Base-by-base conservation (phyloP, 2,797 vertebrate species). In the Muscicapa striata region DNA sequence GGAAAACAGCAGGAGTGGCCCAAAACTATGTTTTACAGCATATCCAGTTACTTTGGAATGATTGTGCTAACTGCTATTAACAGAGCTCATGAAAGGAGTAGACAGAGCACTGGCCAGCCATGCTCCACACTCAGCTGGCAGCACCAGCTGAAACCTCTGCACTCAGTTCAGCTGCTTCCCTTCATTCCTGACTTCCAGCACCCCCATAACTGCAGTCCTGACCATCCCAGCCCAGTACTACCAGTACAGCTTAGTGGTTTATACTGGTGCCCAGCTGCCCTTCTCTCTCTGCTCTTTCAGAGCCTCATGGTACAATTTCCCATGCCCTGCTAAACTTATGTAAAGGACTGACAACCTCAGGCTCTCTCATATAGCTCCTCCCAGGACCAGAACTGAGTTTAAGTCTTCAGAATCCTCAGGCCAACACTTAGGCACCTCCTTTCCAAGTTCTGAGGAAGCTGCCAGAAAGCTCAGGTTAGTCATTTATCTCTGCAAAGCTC, bases 401-500 rank as follows among this genome's bases (percentile, higher is more conserved):
- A 15, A 49, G 13, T 32, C 62, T 84, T 73, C 51, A 40, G 51
- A 91, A 88, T 73, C 46, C 55, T 75, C 70, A 40, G 32, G 29
- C 62, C 58, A 36, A 13, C 41, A 32, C 48, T 85, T 15, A 6
- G 4, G 21, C 34, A 70, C 59, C 32, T 51, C 41, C 40, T 73
- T 64, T 29, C 21, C 48, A 66, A 22, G 41, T 89, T 89, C 82
- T 79, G 63, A 77, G 74, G 82, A 94, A 83, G 86, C 87, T 96
- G 90, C 74, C 85, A 94, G 80, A 54, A 46, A 62, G 40, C 63
- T 78, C 43, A 70, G 41, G 52, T 87, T 68, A 84, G 77, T 26
- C 57, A 82, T 93, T 97, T 82, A 52, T 79, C 63, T 93, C 78
- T 38, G 67, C 46, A 96, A 76, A 95, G 46, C 91, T 84, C 75